Percentiles rank a stretch among this genome's conserved stretches.
Evolutionary conservation across 2,888 invertebrate genomes (phyloP).

Genomic region (Thelaira solivaga): DNA sequence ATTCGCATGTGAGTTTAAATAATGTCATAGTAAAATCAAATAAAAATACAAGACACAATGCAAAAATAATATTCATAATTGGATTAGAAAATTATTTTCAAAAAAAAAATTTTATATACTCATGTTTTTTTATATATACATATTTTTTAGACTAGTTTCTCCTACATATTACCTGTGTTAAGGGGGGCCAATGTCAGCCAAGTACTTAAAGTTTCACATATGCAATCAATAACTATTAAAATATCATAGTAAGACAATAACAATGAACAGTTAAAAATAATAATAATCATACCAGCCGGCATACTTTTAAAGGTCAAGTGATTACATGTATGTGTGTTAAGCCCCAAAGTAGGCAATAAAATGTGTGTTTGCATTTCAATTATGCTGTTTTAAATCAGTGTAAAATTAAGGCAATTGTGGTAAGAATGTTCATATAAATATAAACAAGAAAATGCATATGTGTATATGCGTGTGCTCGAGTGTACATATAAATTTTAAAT

Average conservation of each 20-base stretch:
- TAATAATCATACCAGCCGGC: conserved; percentile 45
- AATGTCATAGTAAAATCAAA: conserved; percentile 47
- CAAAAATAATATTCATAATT: conserved; percentile 49
- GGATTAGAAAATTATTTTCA: conserved; percentile 43
- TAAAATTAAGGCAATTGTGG: not conserved
- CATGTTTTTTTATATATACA: not conserved
- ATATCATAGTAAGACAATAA: not conserved
- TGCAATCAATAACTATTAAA: conserved; percentile 22
- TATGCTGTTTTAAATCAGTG: not conserved
- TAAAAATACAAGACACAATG: not conserved
- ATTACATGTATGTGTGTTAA: conserved; percentile 22
- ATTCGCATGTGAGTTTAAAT: not conserved
- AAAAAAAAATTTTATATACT: no score
- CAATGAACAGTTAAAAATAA: not conserved
- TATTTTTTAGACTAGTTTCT: conserved; percentile 44
- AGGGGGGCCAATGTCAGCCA: conserved; percentile 71
- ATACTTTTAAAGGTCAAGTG: conserved; percentile 68
- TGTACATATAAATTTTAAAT: no score
- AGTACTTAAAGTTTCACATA: conserved; percentile 36
- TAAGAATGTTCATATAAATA: no score
- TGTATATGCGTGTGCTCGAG: no score
- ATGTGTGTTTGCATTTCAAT: not conserved
- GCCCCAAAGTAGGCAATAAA: conserved; percentile 65
- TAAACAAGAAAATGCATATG: no score
- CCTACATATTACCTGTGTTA: conserved; percentile 53